Conservation (phyloP, 1,140 invertebrate genomes). For the Papilio glaucus region DNA sequence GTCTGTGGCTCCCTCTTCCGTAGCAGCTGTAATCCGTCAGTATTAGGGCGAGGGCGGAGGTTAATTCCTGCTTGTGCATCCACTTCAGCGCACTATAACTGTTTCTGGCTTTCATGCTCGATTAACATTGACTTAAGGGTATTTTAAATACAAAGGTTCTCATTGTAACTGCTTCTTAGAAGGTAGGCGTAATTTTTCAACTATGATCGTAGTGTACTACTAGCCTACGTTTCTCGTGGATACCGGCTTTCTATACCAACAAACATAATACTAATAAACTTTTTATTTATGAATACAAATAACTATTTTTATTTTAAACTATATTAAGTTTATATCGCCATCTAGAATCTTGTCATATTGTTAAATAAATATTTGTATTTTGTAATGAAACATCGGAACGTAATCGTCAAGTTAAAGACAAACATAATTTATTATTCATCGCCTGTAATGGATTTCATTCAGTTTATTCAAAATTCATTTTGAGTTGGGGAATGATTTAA, state of each 20-base stretch:
- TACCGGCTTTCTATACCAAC: too few relatives aligned
- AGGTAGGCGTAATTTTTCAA: background rate
- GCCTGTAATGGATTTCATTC: background rate
- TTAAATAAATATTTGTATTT: background rate
- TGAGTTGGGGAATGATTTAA: background rate
- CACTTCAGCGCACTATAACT: slow-evolving; percentile 18
- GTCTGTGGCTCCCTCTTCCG: background rate
- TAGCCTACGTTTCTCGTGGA: too few relatives aligned
- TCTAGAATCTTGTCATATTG: background rate
- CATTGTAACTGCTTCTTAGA: background rate
- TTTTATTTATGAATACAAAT: too few relatives aligned
- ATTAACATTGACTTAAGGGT: slow-evolving; percentile 9
- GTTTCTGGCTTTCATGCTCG: slow-evolving; percentile 12
- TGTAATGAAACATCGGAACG: too few relatives aligned
- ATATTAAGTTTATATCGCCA: background rate
- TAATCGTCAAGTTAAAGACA: background rate
- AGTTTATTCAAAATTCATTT: background rate
- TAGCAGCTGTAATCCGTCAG: background rate
- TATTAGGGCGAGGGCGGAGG: background rate
- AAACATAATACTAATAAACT: too few relatives aligned
- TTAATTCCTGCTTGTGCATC: slow-evolving; percentile 15
- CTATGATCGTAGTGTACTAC: background rate
- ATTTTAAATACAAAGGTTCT: slow-evolving; percentile 10
- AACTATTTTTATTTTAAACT: background rate
- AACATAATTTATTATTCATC: slow-evolving; percentile 18